Evolutionary conservation across 2,888 invertebrate genomes (phyloP).

Genomic region (Glyphotaelius pellucidus): DNA sequence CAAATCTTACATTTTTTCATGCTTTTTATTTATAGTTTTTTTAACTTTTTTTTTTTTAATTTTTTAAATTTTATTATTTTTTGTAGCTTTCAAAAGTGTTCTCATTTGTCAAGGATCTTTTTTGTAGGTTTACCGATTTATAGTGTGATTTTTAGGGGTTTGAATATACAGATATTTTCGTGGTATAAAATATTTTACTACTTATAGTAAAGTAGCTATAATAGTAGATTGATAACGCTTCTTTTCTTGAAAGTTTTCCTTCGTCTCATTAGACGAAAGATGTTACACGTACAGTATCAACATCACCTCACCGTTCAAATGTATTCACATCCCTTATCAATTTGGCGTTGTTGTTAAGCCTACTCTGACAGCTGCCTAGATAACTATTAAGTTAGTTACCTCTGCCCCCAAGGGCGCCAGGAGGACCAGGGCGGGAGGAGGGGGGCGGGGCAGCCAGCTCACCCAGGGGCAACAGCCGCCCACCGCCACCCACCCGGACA

Average conservation of each 20-base stretch:
- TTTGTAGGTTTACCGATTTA: too few relatives aligned
- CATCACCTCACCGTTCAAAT: not conserved
- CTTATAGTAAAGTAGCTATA: not conserved
- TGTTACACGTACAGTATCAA: not conserved
- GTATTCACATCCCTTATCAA: not conserved
- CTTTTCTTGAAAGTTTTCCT: not conserved
- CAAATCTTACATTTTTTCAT: too few relatives aligned
- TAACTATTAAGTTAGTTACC: conserved; percentile 68
- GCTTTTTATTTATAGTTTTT: too few relatives aligned
- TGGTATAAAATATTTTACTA: not conserved
- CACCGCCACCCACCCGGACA: conserved; percentile 70
- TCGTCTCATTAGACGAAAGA: not conserved
- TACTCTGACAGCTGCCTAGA: not conserved
- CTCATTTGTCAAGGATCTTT: too few relatives aligned
- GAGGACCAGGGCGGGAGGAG: conserved; percentile 72
- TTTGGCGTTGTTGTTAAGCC: not conserved
- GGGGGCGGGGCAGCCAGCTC: conserved; percentile 68
- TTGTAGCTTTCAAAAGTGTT: too few relatives aligned
- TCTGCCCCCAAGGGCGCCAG: conserved; percentile 77
- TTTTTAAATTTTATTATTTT: too few relatives aligned
- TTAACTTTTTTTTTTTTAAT: too few relatives aligned
- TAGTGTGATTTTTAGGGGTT: too few relatives aligned
- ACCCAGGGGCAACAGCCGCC: conserved; percentile 50
- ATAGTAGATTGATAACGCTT: not conserved
- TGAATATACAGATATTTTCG: not conserved